Percentiles rank a stretch among this genome's conserved stretches.
Evolutionary conservation across 2,888 invertebrate species (phyloP).

Genomic region (Trissoscelio sp.): DNA sequence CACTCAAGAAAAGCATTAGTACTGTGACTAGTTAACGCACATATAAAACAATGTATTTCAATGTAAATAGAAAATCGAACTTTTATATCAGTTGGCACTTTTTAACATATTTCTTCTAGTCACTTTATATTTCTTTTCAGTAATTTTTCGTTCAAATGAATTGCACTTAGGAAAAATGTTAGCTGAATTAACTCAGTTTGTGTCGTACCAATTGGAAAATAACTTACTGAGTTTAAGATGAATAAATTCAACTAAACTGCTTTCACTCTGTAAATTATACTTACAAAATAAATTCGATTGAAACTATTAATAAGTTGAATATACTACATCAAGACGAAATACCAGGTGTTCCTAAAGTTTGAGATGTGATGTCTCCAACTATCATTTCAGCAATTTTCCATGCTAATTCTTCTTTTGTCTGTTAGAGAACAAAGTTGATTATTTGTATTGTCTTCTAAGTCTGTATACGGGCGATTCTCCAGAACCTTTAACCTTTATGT

Average conservation of each 20-base stretch:
- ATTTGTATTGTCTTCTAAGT: too few species aligned
- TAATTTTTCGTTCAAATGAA: neutral
- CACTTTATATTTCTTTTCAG: conserved; percentile 9
- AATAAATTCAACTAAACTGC: neutral
- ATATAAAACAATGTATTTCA: conserved; percentile 14
- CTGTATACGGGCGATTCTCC: too few species aligned
- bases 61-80: conserved; percentile 51
- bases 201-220: too few species aligned
- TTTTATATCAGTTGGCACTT: conserved; percentile 54
- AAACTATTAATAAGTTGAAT: neutral
- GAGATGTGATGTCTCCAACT: conserved; percentile 95
- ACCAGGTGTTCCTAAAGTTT: conserved; percentile 87
- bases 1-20: neutral
- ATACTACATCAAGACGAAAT: conserved; percentile 76
- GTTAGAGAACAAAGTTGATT: neutral
- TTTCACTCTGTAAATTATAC: neutral
- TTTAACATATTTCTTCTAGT: conserved; percentile 25
- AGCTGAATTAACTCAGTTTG: too few species aligned
- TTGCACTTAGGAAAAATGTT: neutral
- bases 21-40: conserved; percentile 41
- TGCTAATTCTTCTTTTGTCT: conserved; percentile 96
- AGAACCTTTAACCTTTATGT: too few species aligned
- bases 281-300: neutral
- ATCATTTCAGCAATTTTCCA: conserved; percentile 99
- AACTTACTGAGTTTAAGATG: too few species aligned